A percentile compares a stretch with the other conserved stretches of the same genome.
Evolutionary conservation across 2,888 invertebrate species (phyloP).

Genomic region (Andrena fulva): DNA sequence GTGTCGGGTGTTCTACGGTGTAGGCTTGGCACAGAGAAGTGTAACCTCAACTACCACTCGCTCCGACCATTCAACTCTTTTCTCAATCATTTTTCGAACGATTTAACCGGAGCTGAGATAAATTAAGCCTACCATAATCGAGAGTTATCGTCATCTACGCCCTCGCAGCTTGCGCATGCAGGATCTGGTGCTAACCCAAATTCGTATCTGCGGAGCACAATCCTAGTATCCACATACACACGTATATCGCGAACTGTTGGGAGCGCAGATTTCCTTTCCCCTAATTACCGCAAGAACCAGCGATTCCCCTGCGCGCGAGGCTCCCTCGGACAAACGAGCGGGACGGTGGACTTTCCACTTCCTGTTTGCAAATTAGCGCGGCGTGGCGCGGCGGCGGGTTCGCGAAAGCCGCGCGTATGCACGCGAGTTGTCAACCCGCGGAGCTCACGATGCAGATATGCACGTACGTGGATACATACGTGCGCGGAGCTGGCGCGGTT

Average conservation of each 20-base stretch:
- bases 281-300: not conserved
- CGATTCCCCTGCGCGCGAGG: not conserved
- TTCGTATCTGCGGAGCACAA: too few relatives aligned
- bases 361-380: slow-evolving; percentile 60
- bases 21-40: slow-evolving; percentile 11
- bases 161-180: slow-evolving; percentile 7
- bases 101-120: not conserved
- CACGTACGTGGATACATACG: slow-evolving; percentile 8
- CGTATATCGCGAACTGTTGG: too few relatives aligned
- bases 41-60: slow-evolving; percentile 35
- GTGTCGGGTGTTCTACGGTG: slow-evolving; percentile 6
- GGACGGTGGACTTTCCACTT: slow-evolving; percentile 50
- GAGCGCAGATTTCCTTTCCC: not conserved
- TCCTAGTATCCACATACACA: too few relatives aligned
- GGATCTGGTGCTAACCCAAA: not conserved
- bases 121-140: slow-evolving; percentile 13
- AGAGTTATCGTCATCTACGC: not conserved
- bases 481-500: slow-evolving; percentile 8
- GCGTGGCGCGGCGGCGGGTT: slow-evolving; percentile 18
- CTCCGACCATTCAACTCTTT: not conserved
- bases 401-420: slow-evolving; percentile 57
- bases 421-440: slow-evolving; percentile 75
- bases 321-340: not conserved
- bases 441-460: slow-evolving; percentile 46
- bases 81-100: too few relatives aligned